A percentile compares a stretch with the other conserved stretches of the same genome.
phyloP scores from a whole-genome alignment of 2,888 invertebrate genomes.

The Campoletis raptor region DNA sequence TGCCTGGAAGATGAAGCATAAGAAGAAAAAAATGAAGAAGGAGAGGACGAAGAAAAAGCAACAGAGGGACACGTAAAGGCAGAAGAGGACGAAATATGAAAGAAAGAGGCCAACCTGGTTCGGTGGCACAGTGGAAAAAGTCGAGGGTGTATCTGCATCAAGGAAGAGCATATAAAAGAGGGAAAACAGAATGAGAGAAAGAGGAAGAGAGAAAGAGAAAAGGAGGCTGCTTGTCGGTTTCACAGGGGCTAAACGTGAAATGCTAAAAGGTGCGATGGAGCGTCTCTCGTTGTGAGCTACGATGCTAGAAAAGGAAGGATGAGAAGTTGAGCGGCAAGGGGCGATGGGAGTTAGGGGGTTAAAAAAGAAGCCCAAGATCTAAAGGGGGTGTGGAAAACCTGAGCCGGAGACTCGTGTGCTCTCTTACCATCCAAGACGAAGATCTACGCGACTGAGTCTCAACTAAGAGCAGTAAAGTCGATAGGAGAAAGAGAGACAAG shows the following conservation, averaged over 20 bases:
- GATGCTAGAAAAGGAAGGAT: conserved; percentile 16
- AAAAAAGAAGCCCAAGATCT: conserved; percentile 48
- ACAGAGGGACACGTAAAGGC: conserved; percentile 9
- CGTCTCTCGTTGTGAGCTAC: conserved; percentile 43
- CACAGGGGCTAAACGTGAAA: conserved; percentile 60
- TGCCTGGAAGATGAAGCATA: conserved; percentile 24
- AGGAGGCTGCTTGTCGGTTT: conserved; percentile 49
- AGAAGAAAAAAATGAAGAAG: background rate
- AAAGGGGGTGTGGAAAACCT: conserved; percentile 34
- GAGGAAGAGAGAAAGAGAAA: background rate
- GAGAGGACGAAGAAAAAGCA: background rate
- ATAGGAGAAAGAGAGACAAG: conserved; percentile 46
- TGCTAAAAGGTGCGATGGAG: conserved; percentile 69
- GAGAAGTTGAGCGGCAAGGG: background rate
- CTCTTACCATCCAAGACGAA: conserved; percentile 32
- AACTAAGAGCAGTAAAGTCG: conserved; percentile 43
- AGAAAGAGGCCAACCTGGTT: conserved; percentile 34
- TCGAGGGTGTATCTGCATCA: conserved; percentile 35
- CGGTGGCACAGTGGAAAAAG: conserved; percentile 19
- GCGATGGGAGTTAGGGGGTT: conserved; percentile 22
- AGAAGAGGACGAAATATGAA: conserved; percentile 32
- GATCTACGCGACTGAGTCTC: conserved; percentile 35
- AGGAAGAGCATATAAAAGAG: conserved; percentile 51
- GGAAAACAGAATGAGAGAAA: background rate
- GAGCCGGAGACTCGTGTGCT: conserved; percentile 24